Base-by-base conservation (phyloP, 2,113 vertebrate genomes). In the Rousettus leschenaultii region DNA sequence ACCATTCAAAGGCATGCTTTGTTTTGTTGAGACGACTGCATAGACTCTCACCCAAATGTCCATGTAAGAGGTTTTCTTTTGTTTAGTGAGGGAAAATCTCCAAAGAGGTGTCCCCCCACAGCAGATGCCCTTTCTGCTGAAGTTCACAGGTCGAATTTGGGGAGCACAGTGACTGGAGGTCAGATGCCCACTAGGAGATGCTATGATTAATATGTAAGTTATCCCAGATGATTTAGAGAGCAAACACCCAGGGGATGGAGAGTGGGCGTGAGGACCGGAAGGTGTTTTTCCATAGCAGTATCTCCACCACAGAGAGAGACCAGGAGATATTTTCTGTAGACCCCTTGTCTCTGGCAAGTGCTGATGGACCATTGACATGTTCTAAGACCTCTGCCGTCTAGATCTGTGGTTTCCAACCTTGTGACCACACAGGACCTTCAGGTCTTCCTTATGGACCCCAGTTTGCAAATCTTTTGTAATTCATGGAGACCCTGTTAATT, bases 111-210 rank as follows among this genome's bases (percentile, higher is more conserved):
- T 43, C 73, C 75, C 92, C 24, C 59, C 77, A 73, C 77, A 97
- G 97, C 94, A 98, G 96, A 94, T 86, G 88, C 86, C 96, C 90
- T 96, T 94, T 97, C 95, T 97, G 88, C 96, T 96, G 93, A 94
- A 96, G 97, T 96, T 91, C 79, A 95, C 96, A 94, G 93, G 94
- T 97, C 57, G 70, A 78, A 94, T 94, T 91, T 96, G 86, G 96
- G 97, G 93, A 96, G 79, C 96, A 91, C 93, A 95, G 86, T 94
- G 86, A 74, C 97, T 91, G 91, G 91, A 96, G 92, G 95, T 95
- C 97, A 97, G 95, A 91, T 77, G 95, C 90, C 93, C 97, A 90
- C 94, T 97, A 95, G 97, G 94, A 96, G 94, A 24, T 96, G 91
- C 96, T 97, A 83, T 94, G 89, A 93, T 59, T 96, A 89, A 93